phyloP scores from a whole-genome alignment of 2,888 invertebrate genomes.

The Patella caerulea region DNA sequence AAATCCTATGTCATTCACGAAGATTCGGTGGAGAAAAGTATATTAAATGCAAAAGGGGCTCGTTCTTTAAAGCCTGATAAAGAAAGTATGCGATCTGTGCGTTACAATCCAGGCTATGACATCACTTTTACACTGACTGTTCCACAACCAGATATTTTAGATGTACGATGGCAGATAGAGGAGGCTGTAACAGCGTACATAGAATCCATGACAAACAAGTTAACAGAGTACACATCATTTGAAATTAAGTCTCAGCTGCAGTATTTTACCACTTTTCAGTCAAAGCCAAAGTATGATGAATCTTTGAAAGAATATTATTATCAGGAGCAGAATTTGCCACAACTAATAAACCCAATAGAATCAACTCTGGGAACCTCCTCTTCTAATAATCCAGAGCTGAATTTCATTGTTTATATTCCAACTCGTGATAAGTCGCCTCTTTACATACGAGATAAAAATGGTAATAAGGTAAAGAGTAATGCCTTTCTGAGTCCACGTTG shows the following conservation, averaged over 20 bases:
- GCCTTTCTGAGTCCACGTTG: conserved; percentile 77
- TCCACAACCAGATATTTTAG: conserved; percentile 82
- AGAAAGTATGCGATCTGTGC: conserved; percentile 68
- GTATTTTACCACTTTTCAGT: conserved; percentile 84
- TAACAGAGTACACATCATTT: neutral
- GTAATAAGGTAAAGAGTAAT: conserved; percentile 64
- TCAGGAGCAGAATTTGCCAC: conserved; percentile 81
- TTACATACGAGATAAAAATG: conserved; percentile 78
- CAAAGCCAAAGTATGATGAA: conserved; percentile 79
- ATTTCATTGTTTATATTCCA: conserved; percentile 87
- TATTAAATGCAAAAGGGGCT: conserved; percentile 49
- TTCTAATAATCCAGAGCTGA: conserved; percentile 84
- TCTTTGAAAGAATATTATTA: conserved; percentile 77
- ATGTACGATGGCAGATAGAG: conserved; percentile 80
- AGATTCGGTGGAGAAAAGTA: conserved; percentile 47
- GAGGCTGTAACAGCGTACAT: conserved; percentile 76
- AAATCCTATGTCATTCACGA: conserved; percentile 52
- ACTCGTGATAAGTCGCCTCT: conserved; percentile 79
- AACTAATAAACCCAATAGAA: conserved; percentile 88
- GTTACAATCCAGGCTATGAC: conserved; percentile 77
- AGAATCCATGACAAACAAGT: neutral
- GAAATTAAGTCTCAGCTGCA: conserved; percentile 75
- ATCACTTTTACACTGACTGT: conserved; percentile 87
- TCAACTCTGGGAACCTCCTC: conserved; percentile 84
- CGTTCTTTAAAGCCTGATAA: conserved; percentile 66